Base-by-base conservation (phyloP, 2,113 vertebrate species). In the Cairina moschata region DNA sequence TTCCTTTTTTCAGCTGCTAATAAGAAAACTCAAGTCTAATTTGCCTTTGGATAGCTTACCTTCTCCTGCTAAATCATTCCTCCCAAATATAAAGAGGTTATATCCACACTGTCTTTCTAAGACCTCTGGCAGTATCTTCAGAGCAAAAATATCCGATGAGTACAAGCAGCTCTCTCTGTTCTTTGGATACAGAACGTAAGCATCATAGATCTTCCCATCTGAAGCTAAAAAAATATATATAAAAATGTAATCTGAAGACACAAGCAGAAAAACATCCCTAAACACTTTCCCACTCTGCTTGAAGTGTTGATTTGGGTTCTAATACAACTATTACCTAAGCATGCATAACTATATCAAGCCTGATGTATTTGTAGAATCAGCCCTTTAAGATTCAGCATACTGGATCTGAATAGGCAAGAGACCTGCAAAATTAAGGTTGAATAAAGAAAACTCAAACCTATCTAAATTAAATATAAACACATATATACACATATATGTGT, bases 131-230 rank as follows among this genome's bases (percentile, higher is more conserved):
- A 99, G 84, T 25, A 98, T 96, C 58, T 98, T 98, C 78, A 99
- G 95, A 28, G 98, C 98, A 96, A 99, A 99, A 40, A 78, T 95
- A 75, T 98, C 95, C 40, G 95, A 91, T 60, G 95, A 96, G 32
- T 96, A 97, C 62, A 91, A 91, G 60, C 96, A 83, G 26, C 69
- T 93, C 42, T 90, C 96, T 59, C 82, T 83, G 55, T 96, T 95
- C 89, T 97, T 98, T 9, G 99, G 98, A 93, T 98, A 99, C 3
- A 98, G 97, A 77, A 99, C 97, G 7, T 99, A 99, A 17, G 99
- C 99, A 87, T 99, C 99, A 44, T 99, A 99, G 60, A 96, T 81
- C 93, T 99, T 99, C 67, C 98, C 99, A 96, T 99, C 99, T 72
- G 96, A 97, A 97, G 97, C 99, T 99, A 91, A 92, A 60, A 73